These are phyloP conservation scores for Acomys russatus DNA, from an alignment of 2,797 vertebrate genomes.

Conservation along the genomic window DNA sequence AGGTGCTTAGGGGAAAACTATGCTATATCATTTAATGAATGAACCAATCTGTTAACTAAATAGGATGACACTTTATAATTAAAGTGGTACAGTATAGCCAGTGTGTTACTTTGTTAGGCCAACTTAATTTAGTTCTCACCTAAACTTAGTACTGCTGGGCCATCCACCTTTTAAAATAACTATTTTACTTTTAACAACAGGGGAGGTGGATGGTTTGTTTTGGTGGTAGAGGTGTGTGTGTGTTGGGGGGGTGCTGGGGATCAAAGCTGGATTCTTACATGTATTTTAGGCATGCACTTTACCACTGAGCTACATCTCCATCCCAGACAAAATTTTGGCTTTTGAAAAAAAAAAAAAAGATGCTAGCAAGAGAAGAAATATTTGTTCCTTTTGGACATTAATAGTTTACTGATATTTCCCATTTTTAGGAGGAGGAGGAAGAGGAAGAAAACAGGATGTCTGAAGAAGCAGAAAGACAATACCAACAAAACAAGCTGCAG, in stretches of 20 bases:
- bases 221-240: neutral
- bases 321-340: no score
- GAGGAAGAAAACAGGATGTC: conserved; percentile 95
- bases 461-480: conserved; percentile 93
- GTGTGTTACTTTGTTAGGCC: neutral
- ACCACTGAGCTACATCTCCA: neutral
- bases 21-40: conserved; percentile 8
- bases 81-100: neutral
- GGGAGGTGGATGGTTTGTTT: neutral
- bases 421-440: conserved; percentile 94
- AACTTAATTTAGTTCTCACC: conserved; percentile 29
- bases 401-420: conserved; percentile 54
- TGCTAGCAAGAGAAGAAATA: conserved; percentile 27
- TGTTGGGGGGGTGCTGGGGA: neutral
- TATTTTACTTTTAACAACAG: conserved; percentile 55
- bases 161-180: conserved; percentile 25
- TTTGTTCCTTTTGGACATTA: conserved; percentile 38
- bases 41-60: neutral
- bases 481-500: conserved; percentile 87
- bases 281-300: neutral
- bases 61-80: conserved; percentile 8
- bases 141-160: conserved; percentile 11
- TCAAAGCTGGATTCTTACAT: neutral
- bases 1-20: conserved; percentile 36
- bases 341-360: neutral